phyloP scores from a whole-genome alignment of 2,113 vertebrate species.

The Turdus rufiventris region DNA sequence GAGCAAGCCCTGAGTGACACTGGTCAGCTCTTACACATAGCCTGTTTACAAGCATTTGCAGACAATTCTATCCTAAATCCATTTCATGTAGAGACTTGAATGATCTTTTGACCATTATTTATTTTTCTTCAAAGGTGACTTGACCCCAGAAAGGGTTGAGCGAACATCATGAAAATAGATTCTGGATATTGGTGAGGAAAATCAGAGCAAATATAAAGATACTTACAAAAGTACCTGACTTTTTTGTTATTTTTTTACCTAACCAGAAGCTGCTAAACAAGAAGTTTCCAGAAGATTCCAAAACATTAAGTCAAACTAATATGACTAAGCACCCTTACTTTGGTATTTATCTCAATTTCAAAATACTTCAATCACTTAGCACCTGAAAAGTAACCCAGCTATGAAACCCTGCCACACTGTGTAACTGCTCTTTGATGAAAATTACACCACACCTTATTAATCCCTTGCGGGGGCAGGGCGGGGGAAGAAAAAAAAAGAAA shows the following conservation, averaged over 20 bases:
- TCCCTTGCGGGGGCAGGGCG: not conserved
- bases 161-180: not conserved
- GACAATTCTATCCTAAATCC: not conserved
- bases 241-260: not conserved
- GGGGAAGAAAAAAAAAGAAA: conserved; percentile 7
- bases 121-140: not conserved
- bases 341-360: conserved; percentile 6
- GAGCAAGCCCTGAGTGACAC: not conserved
- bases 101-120: not conserved
- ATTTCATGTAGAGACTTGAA: not conserved
- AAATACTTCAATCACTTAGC: conserved; percentile 37
- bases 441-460: conserved; percentile 26
- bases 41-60: not conserved
- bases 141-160: not conserved
- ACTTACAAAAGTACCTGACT: not conserved
- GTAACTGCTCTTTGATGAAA: conserved; percentile 18
- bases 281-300: conserved; percentile 8
- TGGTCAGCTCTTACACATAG: not conserved
- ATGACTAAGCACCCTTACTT: conserved; percentile 35
- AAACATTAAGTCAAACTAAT: not conserved
- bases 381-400: conserved; percentile 13
- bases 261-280: not conserved
- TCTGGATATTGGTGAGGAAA: not conserved
- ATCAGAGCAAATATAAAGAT: not conserved
- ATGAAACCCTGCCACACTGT: not conserved